Conservation (phyloP, 2,113 vertebrate species). For the Paramisgurnus dabryanus region DNA sequence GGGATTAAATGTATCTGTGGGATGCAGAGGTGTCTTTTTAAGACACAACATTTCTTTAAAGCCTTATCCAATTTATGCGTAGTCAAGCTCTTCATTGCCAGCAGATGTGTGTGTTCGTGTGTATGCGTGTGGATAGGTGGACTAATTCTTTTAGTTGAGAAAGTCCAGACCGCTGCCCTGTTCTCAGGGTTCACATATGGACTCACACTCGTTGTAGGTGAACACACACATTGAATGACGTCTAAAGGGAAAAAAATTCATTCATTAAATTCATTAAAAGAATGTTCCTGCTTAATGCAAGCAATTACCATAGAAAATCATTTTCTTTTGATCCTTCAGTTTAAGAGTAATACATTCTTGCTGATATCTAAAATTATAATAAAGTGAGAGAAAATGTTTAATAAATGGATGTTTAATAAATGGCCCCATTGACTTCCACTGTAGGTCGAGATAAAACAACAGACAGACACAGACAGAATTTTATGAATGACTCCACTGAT, state of each 20-base stretch:
- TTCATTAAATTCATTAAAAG: not conserved
- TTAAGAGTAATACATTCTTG: too few species aligned
- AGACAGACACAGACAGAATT: too few species aligned
- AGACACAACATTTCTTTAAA: conserved; percentile 53
- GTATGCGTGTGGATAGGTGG: conserved; percentile 32
- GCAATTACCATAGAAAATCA: not conserved
- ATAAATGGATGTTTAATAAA: too few species aligned
- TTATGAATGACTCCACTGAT: too few species aligned
- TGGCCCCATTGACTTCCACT: too few species aligned
- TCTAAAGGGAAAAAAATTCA: not conserved
- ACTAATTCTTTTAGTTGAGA: conserved; percentile 37
- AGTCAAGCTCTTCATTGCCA: conserved; percentile 47
- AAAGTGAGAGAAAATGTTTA: too few species aligned
- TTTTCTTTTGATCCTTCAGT: not conserved
- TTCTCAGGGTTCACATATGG: conserved; percentile 20
- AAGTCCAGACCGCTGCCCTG: conserved; percentile 37
- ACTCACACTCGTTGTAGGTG: conserved; percentile 26
- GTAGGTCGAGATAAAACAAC: too few species aligned
- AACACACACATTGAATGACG: conserved; percentile 35
- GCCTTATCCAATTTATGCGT: conserved; percentile 52
- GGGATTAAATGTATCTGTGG: conserved; percentile 34
- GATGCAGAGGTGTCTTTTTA: conserved; percentile 43
- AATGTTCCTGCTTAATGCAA: not conserved
- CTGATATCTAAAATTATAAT: too few species aligned
- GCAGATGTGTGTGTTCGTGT: conserved; percentile 51